Conservation (phyloP, 2,113 vertebrate genomes). For the Mystacornis crossleyi region DNA sequence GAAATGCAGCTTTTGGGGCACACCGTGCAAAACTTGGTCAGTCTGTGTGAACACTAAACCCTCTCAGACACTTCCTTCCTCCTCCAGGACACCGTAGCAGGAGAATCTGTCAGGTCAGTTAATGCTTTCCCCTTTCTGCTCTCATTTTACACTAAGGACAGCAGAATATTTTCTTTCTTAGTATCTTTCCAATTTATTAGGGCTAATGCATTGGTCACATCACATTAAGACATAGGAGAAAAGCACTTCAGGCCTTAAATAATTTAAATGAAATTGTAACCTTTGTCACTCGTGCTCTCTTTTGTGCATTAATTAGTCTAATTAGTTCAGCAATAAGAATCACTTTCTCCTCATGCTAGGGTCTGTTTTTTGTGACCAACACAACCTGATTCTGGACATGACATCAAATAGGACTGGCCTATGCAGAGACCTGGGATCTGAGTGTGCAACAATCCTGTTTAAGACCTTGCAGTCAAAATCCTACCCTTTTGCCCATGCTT, state of each 20-base stretch:
- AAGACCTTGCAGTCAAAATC: neutral
- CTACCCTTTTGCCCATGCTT: neutral
- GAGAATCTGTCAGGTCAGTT: neutral
- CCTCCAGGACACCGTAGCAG: neutral
- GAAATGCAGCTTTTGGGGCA: neutral
- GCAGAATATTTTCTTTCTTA: neutral
- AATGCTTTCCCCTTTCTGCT: neutral
- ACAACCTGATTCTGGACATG: neutral
- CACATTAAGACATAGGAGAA: neutral
- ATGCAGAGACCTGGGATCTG: neutral
- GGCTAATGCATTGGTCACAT: neutral
- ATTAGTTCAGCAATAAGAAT: neutral
- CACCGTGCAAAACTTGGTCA: fast-evolving
- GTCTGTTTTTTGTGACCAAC: neutral
- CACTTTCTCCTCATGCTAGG: neutral
- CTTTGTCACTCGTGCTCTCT: neutral
- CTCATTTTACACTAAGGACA: neutral
- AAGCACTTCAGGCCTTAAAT: neutral
- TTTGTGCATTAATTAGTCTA: neutral
- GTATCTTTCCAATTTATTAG: neutral
- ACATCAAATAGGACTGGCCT: neutral
- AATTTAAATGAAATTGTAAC: neutral
- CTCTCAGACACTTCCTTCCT: neutral
- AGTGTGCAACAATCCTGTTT: neutral
- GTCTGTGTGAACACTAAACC: neutral